Evolutionary conservation across 2,888 invertebrate species (phyloP).

Genomic region (Spilosoma lubricipeda): DNA sequence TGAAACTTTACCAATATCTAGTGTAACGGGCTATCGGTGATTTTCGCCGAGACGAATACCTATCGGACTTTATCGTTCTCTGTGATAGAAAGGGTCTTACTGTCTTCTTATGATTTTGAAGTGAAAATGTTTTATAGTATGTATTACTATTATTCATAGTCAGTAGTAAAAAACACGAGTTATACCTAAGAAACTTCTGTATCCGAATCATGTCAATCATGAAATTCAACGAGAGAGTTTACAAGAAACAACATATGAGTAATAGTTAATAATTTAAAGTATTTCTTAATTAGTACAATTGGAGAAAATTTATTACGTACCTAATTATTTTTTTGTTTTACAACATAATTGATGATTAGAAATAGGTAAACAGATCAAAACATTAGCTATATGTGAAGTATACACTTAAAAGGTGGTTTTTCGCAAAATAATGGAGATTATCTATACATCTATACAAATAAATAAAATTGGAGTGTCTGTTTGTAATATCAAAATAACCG

Average conservation of each 20-base stretch:
- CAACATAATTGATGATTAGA: neutral
- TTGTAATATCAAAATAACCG: too few species aligned
- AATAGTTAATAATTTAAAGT: neutral
- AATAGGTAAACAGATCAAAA: neutral
- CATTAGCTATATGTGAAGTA: neutral
- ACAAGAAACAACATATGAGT: neutral
- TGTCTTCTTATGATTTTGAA: slow-evolving; percentile 26
- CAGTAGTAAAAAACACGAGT: neutral
- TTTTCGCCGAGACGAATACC: slow-evolving; percentile 46
- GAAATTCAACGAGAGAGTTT: neutral
- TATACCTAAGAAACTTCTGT: too few species aligned
- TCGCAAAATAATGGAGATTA: neutral
- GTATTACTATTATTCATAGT: neutral
- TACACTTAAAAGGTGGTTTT: neutral
- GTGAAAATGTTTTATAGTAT: slow-evolving; percentile 10
- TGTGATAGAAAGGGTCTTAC: slow-evolving; percentile 24
- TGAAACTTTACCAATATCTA: slow-evolving; percentile 70
- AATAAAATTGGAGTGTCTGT: too few species aligned
- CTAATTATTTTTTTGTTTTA: neutral
- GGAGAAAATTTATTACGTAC: neutral
- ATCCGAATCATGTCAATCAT: neutral
- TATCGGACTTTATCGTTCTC: slow-evolving; percentile 39
- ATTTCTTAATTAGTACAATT: neutral
- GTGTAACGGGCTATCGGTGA: slow-evolving; percentile 47
- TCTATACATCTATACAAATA: neutral